These are phyloP conservation scores for Ophion slaviceki DNA, from an alignment of 2,888 invertebrate genomes.

Conservation along the genomic window DNA sequence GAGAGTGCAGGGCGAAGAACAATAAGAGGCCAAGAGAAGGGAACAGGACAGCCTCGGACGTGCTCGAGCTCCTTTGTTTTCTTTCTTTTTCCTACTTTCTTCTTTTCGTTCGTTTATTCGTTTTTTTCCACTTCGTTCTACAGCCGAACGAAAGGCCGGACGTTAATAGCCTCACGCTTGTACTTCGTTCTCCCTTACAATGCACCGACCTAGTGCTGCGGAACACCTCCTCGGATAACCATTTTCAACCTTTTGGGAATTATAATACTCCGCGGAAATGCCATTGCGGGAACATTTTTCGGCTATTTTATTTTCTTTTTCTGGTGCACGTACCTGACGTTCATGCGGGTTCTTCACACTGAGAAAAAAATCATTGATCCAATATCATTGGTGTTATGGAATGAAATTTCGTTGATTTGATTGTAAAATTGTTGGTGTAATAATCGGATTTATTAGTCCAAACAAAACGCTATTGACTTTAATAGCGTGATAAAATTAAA, in stretches of 20 bases:
- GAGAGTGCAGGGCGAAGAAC: slow-evolving; percentile 62
- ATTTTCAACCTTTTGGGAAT: slow-evolving; percentile 17
- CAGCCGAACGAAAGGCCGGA: slow-evolving; percentile 68
- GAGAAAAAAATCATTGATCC: too few relatives aligned
- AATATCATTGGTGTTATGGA: too few relatives aligned
- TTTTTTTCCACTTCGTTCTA: slow-evolving; percentile 27
- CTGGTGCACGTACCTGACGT: background rate
- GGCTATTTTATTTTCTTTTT: background rate
- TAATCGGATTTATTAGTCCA: too few relatives aligned
- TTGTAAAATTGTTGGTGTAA: too few relatives aligned
- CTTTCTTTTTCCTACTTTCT: slow-evolving; percentile 33
- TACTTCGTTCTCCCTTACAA: slow-evolving; percentile 23
- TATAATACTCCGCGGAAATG: background rate
- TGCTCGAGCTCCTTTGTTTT: slow-evolving; percentile 63
- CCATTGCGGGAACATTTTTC: background rate
- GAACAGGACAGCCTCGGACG: slow-evolving; percentile 56
- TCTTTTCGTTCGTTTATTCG: slow-evolving; percentile 59
- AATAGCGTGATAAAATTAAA: too few relatives aligned
- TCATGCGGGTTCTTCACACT: too few relatives aligned
- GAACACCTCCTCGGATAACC: slow-evolving; percentile 11
- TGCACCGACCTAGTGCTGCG: slow-evolving; percentile 10
- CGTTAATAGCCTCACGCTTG: slow-evolving; percentile 73
- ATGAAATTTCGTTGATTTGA: too few relatives aligned
- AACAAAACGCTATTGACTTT: too few relatives aligned
- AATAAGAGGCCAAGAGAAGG: slow-evolving; percentile 65